These are phyloP conservation scores for Temnothorax curvispinosus DNA, from an alignment of 1,140 invertebrate genomes.

Conservation along the genomic window DNA sequence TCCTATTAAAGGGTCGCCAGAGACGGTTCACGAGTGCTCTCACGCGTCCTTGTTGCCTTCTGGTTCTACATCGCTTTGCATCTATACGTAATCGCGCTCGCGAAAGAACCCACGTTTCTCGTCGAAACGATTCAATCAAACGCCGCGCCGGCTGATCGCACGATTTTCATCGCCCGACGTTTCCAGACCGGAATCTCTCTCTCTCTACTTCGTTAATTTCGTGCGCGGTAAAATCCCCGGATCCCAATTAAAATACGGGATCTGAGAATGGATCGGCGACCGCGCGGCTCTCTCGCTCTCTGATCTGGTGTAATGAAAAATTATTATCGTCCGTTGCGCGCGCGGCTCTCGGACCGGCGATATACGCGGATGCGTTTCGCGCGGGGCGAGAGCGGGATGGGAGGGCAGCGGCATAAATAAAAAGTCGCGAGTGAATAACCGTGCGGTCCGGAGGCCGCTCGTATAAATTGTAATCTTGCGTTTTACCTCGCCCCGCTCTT, in stretches of 20 bases:
- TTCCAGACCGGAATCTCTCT: not conserved
- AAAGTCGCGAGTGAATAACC: conserved; percentile 62
- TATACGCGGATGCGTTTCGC: conserved; percentile 30
- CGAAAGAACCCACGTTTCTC: too few species aligned
- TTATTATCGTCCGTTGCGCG: conserved; percentile 62
- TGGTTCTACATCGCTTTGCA: not conserved
- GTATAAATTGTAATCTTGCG: conserved; percentile 69
- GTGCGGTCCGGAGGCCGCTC: conserved; percentile 3
- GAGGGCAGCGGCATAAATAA: conserved; percentile 58
- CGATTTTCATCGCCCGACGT: not conserved
- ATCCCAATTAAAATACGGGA: not conserved
- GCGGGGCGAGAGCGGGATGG: not conserved
- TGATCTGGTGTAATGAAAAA: conserved; percentile 70
- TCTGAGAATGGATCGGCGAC: not conserved
- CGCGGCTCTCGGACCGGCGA: not conserved
- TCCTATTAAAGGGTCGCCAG: conserved; percentile 67
- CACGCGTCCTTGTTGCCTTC: conserved; percentile 38
- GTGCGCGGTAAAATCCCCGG: not conserved
- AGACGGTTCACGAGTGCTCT: conserved; percentile 17
- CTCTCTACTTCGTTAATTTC: not conserved
- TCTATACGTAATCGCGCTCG: conserved; percentile 5
- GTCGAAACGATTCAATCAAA: not conserved
- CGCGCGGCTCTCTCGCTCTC: conserved; percentile 9
- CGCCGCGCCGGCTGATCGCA: not conserved
- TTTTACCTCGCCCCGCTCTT: not conserved